Conservation (phyloP, 2,113 vertebrate species). For the Tapirus terrestris region DNA sequence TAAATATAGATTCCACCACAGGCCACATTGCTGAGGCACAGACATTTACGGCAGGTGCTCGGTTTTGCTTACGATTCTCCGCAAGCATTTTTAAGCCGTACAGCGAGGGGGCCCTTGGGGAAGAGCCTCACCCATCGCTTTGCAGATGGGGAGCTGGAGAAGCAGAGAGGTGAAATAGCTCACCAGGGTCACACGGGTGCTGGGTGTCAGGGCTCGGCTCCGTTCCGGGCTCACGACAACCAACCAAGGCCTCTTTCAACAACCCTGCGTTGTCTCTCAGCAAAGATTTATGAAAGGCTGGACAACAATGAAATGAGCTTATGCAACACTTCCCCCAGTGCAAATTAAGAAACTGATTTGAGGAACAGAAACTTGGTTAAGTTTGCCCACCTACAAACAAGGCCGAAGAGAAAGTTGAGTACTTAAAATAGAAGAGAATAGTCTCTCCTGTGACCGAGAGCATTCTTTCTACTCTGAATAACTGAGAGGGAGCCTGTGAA, state of each 20-base stretch:
- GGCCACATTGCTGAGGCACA: not conserved
- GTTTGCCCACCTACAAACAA: not conserved
- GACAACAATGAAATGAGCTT: not conserved
- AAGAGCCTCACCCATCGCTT: rapidly evolving
- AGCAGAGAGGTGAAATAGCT: not conserved
- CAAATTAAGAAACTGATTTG: slow-evolving; percentile 56
- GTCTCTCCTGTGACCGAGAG: not conserved
- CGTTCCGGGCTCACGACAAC: not conserved
- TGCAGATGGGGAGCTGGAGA: not conserved
- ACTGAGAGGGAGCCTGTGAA: not conserved
- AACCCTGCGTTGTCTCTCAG: not conserved
- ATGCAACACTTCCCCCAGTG: not conserved
- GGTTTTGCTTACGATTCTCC: not conserved
- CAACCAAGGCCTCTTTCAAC: not conserved
- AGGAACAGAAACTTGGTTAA: slow-evolving; percentile 69
- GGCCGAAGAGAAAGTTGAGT: slow-evolving; percentile 49
- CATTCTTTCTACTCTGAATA: not conserved
- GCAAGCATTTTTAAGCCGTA: not conserved
- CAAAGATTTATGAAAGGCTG: not conserved
- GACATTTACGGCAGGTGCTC: not conserved
- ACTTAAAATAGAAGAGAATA: not conserved
- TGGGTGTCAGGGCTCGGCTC: not conserved
- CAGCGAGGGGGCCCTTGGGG: not conserved
- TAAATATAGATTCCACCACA: not conserved
- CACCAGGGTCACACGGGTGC: not conserved